Base-by-base conservation (phyloP, 2,888 invertebrate genomes). In the Octonoba sinensis region DNA sequence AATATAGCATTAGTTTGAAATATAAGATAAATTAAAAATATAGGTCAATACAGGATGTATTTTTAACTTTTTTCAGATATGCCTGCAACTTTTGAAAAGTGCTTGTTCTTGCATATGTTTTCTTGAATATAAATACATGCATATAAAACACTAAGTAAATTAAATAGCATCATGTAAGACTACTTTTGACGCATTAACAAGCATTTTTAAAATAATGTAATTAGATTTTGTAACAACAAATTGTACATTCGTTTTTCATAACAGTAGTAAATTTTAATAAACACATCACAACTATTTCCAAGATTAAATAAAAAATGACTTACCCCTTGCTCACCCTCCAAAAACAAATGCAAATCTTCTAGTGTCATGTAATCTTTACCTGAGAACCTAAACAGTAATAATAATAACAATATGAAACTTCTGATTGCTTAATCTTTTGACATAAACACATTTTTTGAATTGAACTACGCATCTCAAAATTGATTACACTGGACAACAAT, bases 271-370 rank as follows among this genome's bases (percentile, higher is more conserved):
- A 54, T 54, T 18, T 54, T 13, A 54, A 1, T 20, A 13, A 54
- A 54, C 4, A 20, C 15, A 20, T 1, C 18, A 18, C 6, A 51
- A 18, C 2, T 54, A 54, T 22, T 27, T 56, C 15, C 18, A 22
- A 24, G 51, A 15, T 8, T 20, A 71, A n/a, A 20, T 60, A 46
- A 22, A 44, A 54, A 36, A 44, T 16, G 36, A 60, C 82, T 87
- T 86, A 91, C 91, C 87, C 91, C 91, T 89, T 91, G 91, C 86
- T 91, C 91, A 36, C 91, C 91, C 87, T 91, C 91, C 84, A 91
- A 87, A 86, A 91, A 91, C 72, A 91, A 86, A 83, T 90, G 88
- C 83, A 91, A 87, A 86, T 91, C 91, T 85, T 91, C 91, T 44
- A 89, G 88, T 4, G 90, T 89, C 86, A 91, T 87, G 86, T 90